Evolutionary conservation across 2,888 invertebrate species (phyloP).

Genomic region (Eristalis tenax): DNA sequence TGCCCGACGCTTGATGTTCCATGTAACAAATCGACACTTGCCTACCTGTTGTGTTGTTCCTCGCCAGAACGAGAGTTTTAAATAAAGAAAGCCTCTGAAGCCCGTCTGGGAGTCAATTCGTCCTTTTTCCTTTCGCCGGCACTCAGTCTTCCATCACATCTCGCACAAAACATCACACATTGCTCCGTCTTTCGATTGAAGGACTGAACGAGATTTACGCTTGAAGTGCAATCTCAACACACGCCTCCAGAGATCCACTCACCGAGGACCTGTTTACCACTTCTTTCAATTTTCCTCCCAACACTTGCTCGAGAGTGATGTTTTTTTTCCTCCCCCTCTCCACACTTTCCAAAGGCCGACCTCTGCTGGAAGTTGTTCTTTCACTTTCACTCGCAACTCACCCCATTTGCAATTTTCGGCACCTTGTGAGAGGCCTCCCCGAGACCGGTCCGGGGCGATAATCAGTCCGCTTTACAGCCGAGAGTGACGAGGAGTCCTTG

Average conservation of each 20-base stretch:
- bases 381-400: slow-evolving; percentile 18
- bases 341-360: slow-evolving; percentile 30
- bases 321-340: not conserved
- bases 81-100: too few relatives aligned
- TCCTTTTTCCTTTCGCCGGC: too few relatives aligned
- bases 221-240: slow-evolving; percentile 14
- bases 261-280: slow-evolving; percentile 58
- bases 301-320: slow-evolving; percentile 53
- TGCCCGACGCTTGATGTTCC: too few relatives aligned
- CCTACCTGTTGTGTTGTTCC: too few relatives aligned
- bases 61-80: too few relatives aligned
- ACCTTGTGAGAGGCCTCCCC: slow-evolving; percentile 50
- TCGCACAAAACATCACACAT: not conserved
- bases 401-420: slow-evolving; percentile 55
- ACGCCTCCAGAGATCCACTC: slow-evolving; percentile 61
- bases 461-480: slow-evolving; percentile 44
- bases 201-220: not conserved
- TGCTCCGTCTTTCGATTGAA: not conserved
- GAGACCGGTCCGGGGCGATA: slow-evolving; percentile 47
- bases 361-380: slow-evolving; percentile 41
- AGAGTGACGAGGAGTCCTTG: slow-evolving; percentile 26
- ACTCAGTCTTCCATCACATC: too few relatives aligned
- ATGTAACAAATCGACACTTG: too few relatives aligned
- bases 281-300: slow-evolving; percentile 61
- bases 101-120: too few relatives aligned